phyloP scores from a whole-genome alignment of 2,888 invertebrate genomes.

The Pyrgus malvae region DNA sequence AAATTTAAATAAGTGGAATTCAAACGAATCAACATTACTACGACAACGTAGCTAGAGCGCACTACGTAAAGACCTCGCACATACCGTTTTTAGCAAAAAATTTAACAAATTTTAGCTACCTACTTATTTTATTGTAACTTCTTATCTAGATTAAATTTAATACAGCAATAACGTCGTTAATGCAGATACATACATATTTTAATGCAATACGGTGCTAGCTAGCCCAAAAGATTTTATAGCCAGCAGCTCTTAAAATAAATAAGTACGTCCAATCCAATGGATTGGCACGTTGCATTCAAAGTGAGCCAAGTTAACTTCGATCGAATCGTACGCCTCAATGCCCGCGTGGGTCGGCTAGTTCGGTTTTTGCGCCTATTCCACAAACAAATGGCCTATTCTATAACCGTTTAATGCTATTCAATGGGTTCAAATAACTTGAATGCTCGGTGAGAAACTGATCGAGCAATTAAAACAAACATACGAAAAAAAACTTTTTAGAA shows the following conservation, averaged over 20 bases:
- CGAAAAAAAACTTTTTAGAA: not conserved
- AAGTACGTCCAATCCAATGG: not conserved
- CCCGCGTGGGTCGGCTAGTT: not conserved
- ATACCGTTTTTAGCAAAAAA: too few relatives aligned
- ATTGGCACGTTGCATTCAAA: constrained; percentile 4
- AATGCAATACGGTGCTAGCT: not conserved
- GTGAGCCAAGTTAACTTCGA: constrained; percentile 1
- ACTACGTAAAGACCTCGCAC: too few relatives aligned
- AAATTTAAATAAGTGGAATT: too few relatives aligned
- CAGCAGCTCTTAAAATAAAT: not conserved
- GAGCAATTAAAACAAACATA: not conserved
- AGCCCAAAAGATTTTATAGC: not conserved
- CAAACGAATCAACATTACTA: too few relatives aligned
- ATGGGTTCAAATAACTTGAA: not conserved
- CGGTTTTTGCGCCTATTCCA: constrained; percentile 6
- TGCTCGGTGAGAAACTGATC: constrained; percentile 3
- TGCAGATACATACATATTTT: not conserved
- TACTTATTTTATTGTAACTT: too few relatives aligned
- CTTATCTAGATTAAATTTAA: too few relatives aligned
- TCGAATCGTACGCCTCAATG: not conserved
- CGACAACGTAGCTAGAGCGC: too few relatives aligned
- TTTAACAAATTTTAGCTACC: too few relatives aligned
- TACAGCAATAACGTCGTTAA: too few relatives aligned
- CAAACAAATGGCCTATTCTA: constrained; percentile 10
- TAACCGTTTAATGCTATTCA: constrained; percentile 10